Conservation (phyloP, 2,888 invertebrate genomes). For the Molorchus minor region DNA sequence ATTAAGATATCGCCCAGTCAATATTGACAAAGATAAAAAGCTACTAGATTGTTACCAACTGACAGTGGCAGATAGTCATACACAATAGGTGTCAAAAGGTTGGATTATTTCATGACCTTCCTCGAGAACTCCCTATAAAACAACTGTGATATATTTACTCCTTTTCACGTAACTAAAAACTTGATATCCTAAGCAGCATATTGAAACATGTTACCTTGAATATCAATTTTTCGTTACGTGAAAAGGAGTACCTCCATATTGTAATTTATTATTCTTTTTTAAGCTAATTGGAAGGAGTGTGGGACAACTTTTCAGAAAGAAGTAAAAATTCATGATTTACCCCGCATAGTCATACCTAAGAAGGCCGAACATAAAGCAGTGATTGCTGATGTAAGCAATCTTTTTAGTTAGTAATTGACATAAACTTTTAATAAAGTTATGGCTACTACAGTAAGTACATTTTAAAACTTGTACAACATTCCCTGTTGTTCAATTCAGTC, state of each 20-base stretch:
- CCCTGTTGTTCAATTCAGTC: constrained; percentile 42
- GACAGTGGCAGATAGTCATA: too few relatives aligned
- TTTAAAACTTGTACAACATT: constrained; percentile 42
- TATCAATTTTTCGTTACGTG: too few relatives aligned
- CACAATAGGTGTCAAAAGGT: too few relatives aligned
- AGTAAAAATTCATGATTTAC: constrained; percentile 85
- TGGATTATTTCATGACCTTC: too few relatives aligned
- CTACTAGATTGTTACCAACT: too few relatives aligned
- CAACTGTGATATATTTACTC: too few relatives aligned
- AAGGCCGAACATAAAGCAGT: constrained; percentile 56
- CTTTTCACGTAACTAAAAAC: too few relatives aligned
- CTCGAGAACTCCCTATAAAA: too few relatives aligned
- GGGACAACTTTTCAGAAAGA: constrained; percentile 88
- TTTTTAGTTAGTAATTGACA: constrained; percentile 53
- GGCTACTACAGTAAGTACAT: constrained; percentile 33
- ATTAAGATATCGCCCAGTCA: too few relatives aligned
- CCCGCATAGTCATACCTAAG: constrained; percentile 69
- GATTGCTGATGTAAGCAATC: constrained; percentile 56
- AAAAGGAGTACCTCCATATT: neutral
- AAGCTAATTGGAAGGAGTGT: constrained; percentile 85
- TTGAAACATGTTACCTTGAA: neutral
- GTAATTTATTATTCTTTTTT: constrained; percentile 48
- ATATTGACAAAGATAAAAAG: too few relatives aligned
- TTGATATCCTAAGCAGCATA: too few relatives aligned
- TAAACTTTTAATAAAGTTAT: constrained; percentile 25